Evolutionary conservation across 2,113 vertebrate genomes (phyloP).

Genomic region (Phalacrocorax aristotelis): DNA sequence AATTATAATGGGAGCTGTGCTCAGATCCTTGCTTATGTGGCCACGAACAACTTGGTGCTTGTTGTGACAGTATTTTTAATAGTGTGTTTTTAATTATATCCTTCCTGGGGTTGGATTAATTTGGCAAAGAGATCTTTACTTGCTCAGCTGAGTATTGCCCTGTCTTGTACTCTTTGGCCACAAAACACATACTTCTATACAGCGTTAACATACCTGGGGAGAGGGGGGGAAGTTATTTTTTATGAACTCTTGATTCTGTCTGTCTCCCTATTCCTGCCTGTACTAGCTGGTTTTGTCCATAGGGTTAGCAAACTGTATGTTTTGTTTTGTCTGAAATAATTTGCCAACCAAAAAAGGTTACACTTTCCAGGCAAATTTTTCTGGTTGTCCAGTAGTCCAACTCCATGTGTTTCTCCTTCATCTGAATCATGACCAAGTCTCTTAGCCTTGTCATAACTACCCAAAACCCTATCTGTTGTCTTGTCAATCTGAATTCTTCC

Average conservation of each 20-base stretch:
- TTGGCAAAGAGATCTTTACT: neutral
- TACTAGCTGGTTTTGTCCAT: neutral
- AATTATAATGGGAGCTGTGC: neutral
- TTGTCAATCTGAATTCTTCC: neutral
- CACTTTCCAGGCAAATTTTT: neutral
- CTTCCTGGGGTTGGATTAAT: neutral
- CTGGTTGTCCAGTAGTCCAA: neutral
- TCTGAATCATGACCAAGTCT: neutral
- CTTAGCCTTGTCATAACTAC: neutral
- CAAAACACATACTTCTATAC: neutral
- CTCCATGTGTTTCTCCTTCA: neutral
- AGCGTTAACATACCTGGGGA: neutral
- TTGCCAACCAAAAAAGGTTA: neutral
- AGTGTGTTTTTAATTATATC: neutral
- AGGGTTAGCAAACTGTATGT: neutral
- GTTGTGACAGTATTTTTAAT: neutral
- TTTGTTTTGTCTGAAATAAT: neutral
- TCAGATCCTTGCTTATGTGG: neutral
- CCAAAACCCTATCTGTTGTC: neutral
- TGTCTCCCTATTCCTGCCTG: neutral
- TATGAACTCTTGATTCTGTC: neutral
- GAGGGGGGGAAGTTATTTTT: neutral
- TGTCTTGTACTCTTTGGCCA: neutral
- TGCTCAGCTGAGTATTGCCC: neutral
- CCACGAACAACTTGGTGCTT: neutral